phyloP scores from a whole-genome alignment of 2,113 vertebrate species.

The Heterocephalus glaber region DNA sequence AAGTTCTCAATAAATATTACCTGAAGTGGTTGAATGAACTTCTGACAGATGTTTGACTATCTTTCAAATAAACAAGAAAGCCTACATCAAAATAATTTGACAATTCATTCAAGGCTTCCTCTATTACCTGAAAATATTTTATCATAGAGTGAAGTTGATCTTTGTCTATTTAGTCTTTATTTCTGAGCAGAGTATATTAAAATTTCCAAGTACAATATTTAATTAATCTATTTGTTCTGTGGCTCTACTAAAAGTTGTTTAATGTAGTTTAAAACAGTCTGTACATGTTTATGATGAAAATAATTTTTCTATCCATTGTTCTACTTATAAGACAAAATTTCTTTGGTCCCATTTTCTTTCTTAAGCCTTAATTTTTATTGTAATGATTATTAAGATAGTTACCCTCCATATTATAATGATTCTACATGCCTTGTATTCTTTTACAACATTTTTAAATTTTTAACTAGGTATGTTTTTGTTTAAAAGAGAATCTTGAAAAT shows the following conservation, averaged over 20 bases:
- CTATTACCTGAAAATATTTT: neutral
- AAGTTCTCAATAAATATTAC: neutral
- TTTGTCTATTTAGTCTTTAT: neutral
- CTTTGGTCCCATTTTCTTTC: neutral
- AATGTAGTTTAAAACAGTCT: neutral
- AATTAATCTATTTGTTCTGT: neutral
- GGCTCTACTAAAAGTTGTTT: neutral
- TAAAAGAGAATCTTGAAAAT: neutral
- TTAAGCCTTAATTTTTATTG: neutral
- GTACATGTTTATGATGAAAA: neutral
- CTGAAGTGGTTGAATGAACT: neutral
- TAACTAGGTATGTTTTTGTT: neutral
- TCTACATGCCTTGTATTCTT: neutral
- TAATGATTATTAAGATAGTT: neutral
- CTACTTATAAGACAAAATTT: neutral
- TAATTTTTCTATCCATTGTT: neutral
- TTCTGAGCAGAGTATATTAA: neutral
- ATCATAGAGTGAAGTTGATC: neutral
- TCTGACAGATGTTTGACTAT: neutral
- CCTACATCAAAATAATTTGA: constrained; percentile 33
- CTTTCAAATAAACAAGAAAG: constrained; percentile 10
- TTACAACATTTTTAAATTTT: neutral
- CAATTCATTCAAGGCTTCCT: neutral
- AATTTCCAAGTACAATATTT: neutral
- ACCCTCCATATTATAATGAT: neutral